Conservation (phyloP, 2,797 vertebrate species). For the Phalloptychus januarius region DNA sequence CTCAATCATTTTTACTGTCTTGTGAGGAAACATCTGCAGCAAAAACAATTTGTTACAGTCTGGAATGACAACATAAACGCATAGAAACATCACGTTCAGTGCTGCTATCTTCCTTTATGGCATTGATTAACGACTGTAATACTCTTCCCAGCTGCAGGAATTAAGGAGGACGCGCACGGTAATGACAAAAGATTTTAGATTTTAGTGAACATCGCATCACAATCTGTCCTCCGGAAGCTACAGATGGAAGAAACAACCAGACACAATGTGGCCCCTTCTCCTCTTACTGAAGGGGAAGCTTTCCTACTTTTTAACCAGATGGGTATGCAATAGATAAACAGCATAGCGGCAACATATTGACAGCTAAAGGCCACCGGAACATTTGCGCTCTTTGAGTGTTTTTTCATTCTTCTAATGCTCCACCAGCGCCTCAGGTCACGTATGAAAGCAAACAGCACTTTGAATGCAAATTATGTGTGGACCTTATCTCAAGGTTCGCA, state of each 20-base stretch:
- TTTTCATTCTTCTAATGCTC: slow-evolving; percentile 39
- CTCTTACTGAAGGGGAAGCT: slow-evolving; percentile 23
- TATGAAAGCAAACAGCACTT: slow-evolving; percentile 13
- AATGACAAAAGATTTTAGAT: slow-evolving; percentile 21
- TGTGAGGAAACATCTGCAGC: not conserved
- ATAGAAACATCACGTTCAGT: not conserved
- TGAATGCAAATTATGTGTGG: slow-evolving; percentile 63
- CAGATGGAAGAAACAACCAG: slow-evolving; percentile 33
- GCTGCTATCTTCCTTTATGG: not conserved
- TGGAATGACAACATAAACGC: not conserved
- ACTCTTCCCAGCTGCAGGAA: slow-evolving; percentile 14
- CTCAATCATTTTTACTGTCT: not conserved
- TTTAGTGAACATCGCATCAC: slow-evolving; percentile 27
- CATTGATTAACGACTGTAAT: slow-evolving; percentile 9
- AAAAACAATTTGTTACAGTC: slow-evolving; percentile 1
- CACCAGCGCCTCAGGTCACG: slow-evolving; percentile 29
- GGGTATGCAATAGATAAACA: slow-evolving; percentile 30
- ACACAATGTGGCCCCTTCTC: slow-evolving; percentile 28
- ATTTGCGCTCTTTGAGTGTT: slow-evolving; percentile 19
- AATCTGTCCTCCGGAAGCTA: slow-evolving; percentile 13
- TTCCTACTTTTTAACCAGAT: slow-evolving; percentile 16
- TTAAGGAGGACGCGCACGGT: slow-evolving; percentile 22
- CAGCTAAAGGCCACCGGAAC: slow-evolving; percentile 32
- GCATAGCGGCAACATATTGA: slow-evolving; percentile 27
- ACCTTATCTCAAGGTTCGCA: slow-evolving; percentile 48